Conservation (phyloP, 2,113 vertebrate species). For the Prochilodus magdalenae region DNA sequence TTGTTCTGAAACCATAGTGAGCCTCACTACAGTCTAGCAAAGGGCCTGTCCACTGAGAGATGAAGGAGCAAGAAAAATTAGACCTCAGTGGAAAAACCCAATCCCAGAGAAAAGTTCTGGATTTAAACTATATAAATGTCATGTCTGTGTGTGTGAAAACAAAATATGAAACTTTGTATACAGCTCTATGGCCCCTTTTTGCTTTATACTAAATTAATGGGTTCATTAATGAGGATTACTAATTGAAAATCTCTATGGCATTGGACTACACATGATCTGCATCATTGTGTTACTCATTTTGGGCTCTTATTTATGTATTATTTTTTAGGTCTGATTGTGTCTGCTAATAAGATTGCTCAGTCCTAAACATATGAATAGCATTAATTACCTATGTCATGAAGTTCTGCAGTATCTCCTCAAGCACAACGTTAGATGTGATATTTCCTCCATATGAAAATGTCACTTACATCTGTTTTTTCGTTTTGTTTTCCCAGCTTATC, state of each 20-base stretch:
- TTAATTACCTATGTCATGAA: slow-evolving; percentile 27
- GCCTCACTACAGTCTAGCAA: slow-evolving; percentile 9
- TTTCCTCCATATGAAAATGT: slow-evolving; percentile 13
- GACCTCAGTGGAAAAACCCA: slow-evolving; percentile 13
- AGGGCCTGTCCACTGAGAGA: slow-evolving; percentile 26
- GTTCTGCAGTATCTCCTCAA: not conserved
- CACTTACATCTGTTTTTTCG: slow-evolving; percentile 13
- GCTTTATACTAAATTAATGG: not conserved
- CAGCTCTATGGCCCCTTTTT: not conserved
- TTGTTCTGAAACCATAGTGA: slow-evolving; percentile 8
- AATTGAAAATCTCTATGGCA: not conserved
- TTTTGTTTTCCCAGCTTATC: not conserved
- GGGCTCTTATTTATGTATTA: not conserved
- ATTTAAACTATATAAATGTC: not conserved
- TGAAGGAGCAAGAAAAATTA: slow-evolving; percentile 30
- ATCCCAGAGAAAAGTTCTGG: not conserved
- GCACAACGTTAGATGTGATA: slow-evolving; percentile 26
- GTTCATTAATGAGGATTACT: not conserved
- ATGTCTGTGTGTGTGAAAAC: slow-evolving; percentile 5
- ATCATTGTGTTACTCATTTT: not conserved
- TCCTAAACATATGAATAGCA: slow-evolving; percentile 6
- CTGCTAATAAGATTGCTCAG: not conserved
- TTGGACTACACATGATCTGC: not conserved
- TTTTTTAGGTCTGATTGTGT: slow-evolving; percentile 13
- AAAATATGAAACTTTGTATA: not conserved